Base-by-base conservation (phyloP, 30 jellyfish, hydroid and myxozoan genomes). In the Nemopilema nomurai region DNA sequence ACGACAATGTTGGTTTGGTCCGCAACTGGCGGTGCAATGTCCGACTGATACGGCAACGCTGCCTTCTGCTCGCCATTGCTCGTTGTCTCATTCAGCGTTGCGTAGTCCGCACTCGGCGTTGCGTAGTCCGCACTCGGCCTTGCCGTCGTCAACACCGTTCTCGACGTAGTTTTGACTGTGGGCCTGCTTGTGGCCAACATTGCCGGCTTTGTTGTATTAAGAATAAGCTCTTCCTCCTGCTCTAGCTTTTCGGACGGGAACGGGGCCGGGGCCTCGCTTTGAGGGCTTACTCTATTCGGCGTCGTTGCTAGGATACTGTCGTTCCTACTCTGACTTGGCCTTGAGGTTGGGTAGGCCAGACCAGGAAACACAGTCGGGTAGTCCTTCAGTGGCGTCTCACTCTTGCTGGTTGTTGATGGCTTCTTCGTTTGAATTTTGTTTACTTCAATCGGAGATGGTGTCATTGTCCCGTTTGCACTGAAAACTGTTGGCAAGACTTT, bases 351-450 rank as follows among this genome's bases (percentile, higher is more conserved):
- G 53, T 63, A 79, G 7, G 89, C 89, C 27, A 79, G 62, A 0
- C 89, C 89, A 22, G 89, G 89, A n/a, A 79, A 79, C 7, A 79
- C 89, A 0, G 89, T 79, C 29, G 89, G 81, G 73, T 79, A 79
- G 30, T 79, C 51, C 20, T 79, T 33, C 32, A 79, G 20, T 3
- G 89, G 89, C 20, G 78, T 77, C 0, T 75, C 87, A 19, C 22
- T 77, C 16, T 77, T 75, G 23, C 23, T 66, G 17, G 80, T 67
- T 1, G 81, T 79, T 32, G 89, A 53, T 18, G 62, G 28, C 18
- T 64, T 67, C 31, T 30, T 64, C 23, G 89, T 64, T 9, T 51
- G 16, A 18, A 52, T 7, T 31, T 67, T 29, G 4, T 32, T 32
- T 7, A 41, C 65, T 27, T 28, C 28, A 0, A 64, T 79, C 4